Conservation (phyloP, 2,113 vertebrate species). For the Mus pahari region DNA sequence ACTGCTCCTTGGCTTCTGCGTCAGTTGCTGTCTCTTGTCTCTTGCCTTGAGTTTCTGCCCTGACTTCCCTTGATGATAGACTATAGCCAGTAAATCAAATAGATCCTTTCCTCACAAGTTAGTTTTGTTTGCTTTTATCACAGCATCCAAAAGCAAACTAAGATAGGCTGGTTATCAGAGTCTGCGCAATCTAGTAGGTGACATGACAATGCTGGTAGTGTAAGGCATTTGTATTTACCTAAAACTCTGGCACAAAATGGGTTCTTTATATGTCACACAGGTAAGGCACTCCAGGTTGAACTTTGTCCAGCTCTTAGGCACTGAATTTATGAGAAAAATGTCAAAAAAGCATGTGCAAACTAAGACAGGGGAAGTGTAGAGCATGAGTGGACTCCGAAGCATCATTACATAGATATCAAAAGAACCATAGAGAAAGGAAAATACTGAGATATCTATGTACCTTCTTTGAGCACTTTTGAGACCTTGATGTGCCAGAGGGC, state of each 20-base stretch:
- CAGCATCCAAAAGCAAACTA: not conserved
- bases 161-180: not conserved
- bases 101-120: not conserved
- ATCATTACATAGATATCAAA: accelerated
- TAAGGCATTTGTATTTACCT: not conserved
- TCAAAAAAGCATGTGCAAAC: not conserved
- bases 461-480: not conserved
- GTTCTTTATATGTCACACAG: too few relatives aligned
- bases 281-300: accelerated
- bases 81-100: not conserved
- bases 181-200: too few relatives aligned
- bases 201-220: not conserved
- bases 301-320: not conserved
- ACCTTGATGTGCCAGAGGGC: not conserved
- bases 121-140: not conserved
- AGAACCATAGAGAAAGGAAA: not conserved
- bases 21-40: not conserved
- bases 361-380: accelerated
- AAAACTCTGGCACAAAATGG: not conserved
- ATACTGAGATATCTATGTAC: not conserved
- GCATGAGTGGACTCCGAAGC: not conserved
- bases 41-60: not conserved
- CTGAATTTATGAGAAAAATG: not conserved
- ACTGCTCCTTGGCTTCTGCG: not conserved
- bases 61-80: not conserved